Base-by-base conservation (phyloP, 2,797 vertebrate genomes). In the Sorex maritimensis region DNA sequence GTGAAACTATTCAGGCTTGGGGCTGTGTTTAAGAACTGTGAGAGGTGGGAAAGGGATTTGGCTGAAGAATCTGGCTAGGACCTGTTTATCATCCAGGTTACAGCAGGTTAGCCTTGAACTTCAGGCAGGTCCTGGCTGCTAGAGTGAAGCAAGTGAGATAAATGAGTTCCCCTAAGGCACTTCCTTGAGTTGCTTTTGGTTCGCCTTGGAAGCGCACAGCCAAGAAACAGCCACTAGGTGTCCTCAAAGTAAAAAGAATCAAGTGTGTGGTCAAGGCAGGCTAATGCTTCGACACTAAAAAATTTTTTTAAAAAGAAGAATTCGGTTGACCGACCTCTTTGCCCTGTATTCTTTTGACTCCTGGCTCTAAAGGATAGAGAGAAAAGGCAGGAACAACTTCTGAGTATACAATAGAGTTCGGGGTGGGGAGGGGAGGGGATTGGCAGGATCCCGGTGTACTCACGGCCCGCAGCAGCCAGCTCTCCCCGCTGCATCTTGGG, bases 151-250 rank as follows among this genome's bases (percentile, higher is more conserved):
- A 5, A 4, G 12, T 10, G 19, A 80, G 72, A 55, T 52, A 84
- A 77, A 78, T 11, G 7, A 73, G 2, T 28, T 24, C 21, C 28
- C 3, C 44, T 34, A 0, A 44, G 55, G 55, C 55, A 14, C 55
- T 58, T 14, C 19, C 55, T 6, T 28, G 10, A 26, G 28, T 71
- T 78, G 74, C 41, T 80, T 82, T 44, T 9, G 2, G 1, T 82
- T 89, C 69, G 24, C 82, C 2, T 85, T 73, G 80, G 44, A 95
- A 93, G 83, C 85, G 28, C 89, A 92, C 26, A 67, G 52, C 12
- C 65, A 95, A 58, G n/a, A 93, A 96, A 61, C 23, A 5, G 44
- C 97, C 96, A 52, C 96, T 96, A 96, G 95, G 95, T 93, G 95
- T 81, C 88, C 81, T 84, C 87, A 80, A 63, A 96, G 72, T 68